Percentiles rank a stretch among this genome's conserved stretches.
Evolutionary conservation across 2,888 invertebrate genomes (phyloP).

Genomic region (Euspilapteryx auroguttella): DNA sequence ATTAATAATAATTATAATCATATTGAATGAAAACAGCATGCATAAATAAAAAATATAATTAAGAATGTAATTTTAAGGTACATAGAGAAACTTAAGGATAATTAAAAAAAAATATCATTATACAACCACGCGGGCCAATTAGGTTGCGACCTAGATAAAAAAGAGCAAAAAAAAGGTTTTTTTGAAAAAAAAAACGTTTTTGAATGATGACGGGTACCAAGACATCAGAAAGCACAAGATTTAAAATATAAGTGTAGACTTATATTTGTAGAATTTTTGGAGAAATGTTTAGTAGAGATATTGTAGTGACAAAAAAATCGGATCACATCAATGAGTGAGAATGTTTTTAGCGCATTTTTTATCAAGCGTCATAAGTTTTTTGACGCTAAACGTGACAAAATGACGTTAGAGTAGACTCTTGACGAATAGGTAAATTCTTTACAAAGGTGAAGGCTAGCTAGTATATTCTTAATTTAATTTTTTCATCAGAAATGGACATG

Average conservation of each 20-base stretch:
- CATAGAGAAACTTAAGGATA: no score
- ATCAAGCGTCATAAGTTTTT: no score
- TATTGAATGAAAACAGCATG: constrained; percentile 12
- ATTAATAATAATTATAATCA: no score
- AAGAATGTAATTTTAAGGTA: constrained; percentile 18
- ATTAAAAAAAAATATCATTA: constrained; percentile 29
- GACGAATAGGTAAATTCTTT: no score
- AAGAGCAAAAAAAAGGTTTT: constrained; percentile 2
- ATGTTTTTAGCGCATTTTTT: constrained; percentile 12
- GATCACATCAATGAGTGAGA: constrained; percentile 36
- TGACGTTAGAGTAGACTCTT: no score
- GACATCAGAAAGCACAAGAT: constrained; percentile 38
- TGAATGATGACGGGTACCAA: constrained; percentile 18
- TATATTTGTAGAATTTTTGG: no score
- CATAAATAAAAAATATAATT: constrained; percentile 17
- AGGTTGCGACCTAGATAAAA: no score
- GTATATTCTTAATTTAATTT: no score
- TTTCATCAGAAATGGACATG: constrained; percentile 30
- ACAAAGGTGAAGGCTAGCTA: no score
- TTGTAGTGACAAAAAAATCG: constrained; percentile 19
- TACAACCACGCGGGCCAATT: constrained; percentile 47
- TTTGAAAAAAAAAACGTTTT: constrained; percentile 1
- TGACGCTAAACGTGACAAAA: no score
- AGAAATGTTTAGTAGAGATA: constrained; percentile 48
- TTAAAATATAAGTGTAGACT: no score